A percentile compares a stretch with the other conserved stretches of the same genome.
Conservation (phyloP, 2,888 invertebrate genomes). For the Drosophila neonasuta region DNA sequence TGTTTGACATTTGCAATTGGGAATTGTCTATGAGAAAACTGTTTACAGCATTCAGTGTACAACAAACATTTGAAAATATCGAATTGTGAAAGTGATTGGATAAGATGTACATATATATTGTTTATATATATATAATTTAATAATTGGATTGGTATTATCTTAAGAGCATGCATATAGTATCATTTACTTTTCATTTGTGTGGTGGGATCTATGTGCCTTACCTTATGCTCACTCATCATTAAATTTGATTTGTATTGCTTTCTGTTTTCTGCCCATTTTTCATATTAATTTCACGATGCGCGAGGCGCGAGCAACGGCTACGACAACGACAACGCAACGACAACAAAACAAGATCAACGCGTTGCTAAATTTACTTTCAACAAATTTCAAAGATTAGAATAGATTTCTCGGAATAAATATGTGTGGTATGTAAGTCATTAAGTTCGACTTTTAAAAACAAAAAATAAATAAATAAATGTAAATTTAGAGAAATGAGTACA, state of each 20-base stretch:
- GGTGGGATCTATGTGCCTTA: slow-evolving; percentile 73
- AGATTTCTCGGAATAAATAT: slow-evolving; percentile 55
- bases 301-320: slow-evolving; percentile 57
- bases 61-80: slow-evolving; percentile 52
- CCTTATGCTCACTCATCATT: slow-evolving; percentile 82
- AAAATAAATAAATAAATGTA: slow-evolving; percentile 14
- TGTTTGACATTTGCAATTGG: slow-evolving; percentile 41
- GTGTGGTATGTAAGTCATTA: slow-evolving; percentile 34
- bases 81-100: slow-evolving; percentile 55
- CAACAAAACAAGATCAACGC: slow-evolving; percentile 62
- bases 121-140: slow-evolving; percentile 15
- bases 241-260: slow-evolving; percentile 69
- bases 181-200: slow-evolving; percentile 51
- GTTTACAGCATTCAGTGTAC: slow-evolving; percentile 62
- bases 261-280: slow-evolving; percentile 69
- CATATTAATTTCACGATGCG: slow-evolving; percentile 47
- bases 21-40: slow-evolving; percentile 50
- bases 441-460: slow-evolving; percentile 28
- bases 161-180: slow-evolving; percentile 56
- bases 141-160: slow-evolving; percentile 44
- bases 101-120: slow-evolving; percentile 39
- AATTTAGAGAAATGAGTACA: slow-evolving; percentile 21
- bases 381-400: slow-evolving; percentile 35
- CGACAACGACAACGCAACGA: slow-evolving; percentile 54
- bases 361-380: slow-evolving; percentile 52